These are phyloP conservation scores for Luperina testacea DNA, from an alignment of 2,888 invertebrate genomes.

Conservation along the genomic window DNA sequence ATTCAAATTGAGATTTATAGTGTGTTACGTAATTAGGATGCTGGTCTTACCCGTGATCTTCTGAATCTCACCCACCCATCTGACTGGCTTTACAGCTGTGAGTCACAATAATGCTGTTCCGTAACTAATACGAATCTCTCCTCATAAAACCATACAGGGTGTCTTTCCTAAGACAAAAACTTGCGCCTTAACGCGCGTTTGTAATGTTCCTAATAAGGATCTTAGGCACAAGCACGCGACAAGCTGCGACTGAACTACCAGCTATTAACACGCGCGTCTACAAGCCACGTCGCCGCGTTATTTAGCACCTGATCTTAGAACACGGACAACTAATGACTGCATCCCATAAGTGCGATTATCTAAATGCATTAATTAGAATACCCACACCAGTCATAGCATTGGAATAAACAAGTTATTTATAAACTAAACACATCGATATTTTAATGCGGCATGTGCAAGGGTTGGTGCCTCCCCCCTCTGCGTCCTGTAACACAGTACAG, in stretches of 20 bases:
- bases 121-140: not conserved
- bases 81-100: not conserved
- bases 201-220: not conserved
- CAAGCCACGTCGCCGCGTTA: not conserved
- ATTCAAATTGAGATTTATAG: no score
- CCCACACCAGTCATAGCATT: constrained; percentile 29
- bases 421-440: constrained; percentile 55
- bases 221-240: constrained; percentile 20
- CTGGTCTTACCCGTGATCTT: not conserved
- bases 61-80: not conserved
- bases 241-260: constrained; percentile 19
- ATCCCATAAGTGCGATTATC: constrained; percentile 54
- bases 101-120: not conserved
- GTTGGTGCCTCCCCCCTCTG: constrained; percentile 49
- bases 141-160: not conserved
- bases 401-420: constrained; percentile 52
- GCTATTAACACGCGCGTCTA: not conserved
- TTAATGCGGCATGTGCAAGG: constrained; percentile 69
- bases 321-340: constrained; percentile 44
- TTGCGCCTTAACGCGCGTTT: not conserved
- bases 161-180: not conserved
- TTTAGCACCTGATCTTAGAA: constrained; percentile 52
- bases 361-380: constrained; percentile 57
- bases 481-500: not conserved
- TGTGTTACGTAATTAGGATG: not conserved